Conservation (phyloP, 1,140 invertebrate species). For the Maconellicoccus hirsutus region DNA sequence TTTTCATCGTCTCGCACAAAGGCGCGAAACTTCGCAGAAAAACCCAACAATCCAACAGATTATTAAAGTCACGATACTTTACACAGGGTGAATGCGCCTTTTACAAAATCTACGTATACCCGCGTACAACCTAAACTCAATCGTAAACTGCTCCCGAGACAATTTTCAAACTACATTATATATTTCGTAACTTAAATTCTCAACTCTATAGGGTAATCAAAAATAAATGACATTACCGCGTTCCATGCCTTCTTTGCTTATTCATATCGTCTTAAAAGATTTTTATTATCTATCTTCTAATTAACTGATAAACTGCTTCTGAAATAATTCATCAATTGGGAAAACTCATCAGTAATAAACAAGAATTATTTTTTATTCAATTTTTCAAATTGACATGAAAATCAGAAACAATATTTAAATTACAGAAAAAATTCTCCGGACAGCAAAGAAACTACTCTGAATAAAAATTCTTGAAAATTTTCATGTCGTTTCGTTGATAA, state of each 20-base stretch:
- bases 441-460: no score
- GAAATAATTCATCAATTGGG: neutral
- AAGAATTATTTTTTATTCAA: no score
- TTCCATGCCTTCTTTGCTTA: neutral
- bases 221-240: slow-evolving; percentile 12
- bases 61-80: neutral
- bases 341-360: no score
- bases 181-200: neutral
- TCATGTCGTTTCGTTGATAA: no score
- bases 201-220: slow-evolving; percentile 16
- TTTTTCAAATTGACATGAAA: no score
- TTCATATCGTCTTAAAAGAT: neutral
- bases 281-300: neutral
- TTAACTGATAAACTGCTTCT: neutral
- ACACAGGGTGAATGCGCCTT: neutral
- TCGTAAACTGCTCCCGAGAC: slow-evolving; percentile 5
- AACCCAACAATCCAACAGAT: neutral
- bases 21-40: neutral
- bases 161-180: slow-evolving; percentile 4
- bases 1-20: neutral
- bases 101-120: neutral
- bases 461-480: no score
- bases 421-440: no score
- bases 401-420: no score
- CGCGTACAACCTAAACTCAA: neutral